A percentile compares a stretch with the other conserved stretches of the same genome.
These are phyloP conservation scores for Eurystomus glaucurus DNA, from an alignment of 2,797 vertebrate species.

Conservation along the genomic window DNA sequence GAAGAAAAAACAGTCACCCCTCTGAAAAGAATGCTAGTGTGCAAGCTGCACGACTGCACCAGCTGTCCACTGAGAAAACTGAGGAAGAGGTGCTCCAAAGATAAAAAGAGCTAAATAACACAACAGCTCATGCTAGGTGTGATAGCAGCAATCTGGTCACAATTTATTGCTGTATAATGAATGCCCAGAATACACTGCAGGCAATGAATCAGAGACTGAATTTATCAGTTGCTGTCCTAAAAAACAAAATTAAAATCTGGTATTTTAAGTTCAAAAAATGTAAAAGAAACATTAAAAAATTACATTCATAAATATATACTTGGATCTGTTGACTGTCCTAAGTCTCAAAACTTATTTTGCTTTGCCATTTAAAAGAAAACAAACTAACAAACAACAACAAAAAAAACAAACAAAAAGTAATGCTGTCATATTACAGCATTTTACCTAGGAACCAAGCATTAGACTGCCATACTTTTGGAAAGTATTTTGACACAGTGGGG, in stretches of 20 bases:
- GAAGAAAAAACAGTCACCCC: not conserved
- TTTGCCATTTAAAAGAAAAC: not conserved
- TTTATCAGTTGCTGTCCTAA: not conserved
- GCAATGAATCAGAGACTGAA: conserved; percentile 55
- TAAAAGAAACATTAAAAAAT: not conserved
- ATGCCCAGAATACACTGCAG: conserved; percentile 35
- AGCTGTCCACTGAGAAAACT: conserved; percentile 29
- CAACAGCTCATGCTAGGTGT: conserved; percentile 48
- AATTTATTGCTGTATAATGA: conserved; percentile 53
- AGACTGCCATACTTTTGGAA: not conserved
- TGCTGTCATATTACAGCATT: not conserved
- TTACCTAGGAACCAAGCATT: not conserved
- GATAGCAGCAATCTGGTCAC: conserved; percentile 58
- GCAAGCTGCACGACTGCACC: not conserved
- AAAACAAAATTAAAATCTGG: not conserved
- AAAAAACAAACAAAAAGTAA: not conserved
- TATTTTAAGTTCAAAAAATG: not conserved
- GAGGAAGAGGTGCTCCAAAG: conserved; percentile 37
- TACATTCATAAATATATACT: not conserved
- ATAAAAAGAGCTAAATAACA: conserved; percentile 37
- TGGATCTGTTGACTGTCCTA: not conserved
- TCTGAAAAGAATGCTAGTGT: not conserved
- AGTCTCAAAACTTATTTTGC: not conserved
- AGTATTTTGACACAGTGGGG: not conserved
- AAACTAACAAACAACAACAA: not conserved